Evolutionary conservation across 2,797 vertebrate species (phyloP), one percentile per base, ranked within the genome.

Genomic region (Meda fulgida): DNA sequence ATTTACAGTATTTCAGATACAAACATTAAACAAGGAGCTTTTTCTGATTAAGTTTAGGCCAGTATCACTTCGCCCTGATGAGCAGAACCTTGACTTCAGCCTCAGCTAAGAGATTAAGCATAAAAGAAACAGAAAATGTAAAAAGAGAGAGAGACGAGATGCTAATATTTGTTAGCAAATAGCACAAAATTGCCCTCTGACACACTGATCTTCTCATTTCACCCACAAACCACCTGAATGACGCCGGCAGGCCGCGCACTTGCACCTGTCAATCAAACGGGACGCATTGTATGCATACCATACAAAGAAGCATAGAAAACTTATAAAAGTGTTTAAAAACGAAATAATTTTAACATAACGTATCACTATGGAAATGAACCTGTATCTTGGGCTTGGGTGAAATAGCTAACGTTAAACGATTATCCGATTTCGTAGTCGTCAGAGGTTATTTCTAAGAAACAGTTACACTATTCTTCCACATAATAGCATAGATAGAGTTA

Each of bases 251-350:
- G 67, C 53, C n/a, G 53, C 84, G 29, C 86, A 85, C 66, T 40
- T 76, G 83, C 86, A 53, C 85, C 73, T 88, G 89, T 89, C 89
- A 84, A 53, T 84, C 82, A 86, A 60, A 29, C 31, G 43, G 21
- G 5, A 46, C 75, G 26, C 80, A 72, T 78, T 43, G 60, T 43
- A 77, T 78, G 51, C 85, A 51, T 89, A 81, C 80, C 29, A n/a
- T 21, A 31, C 19, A 65, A 26, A 83, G 77, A 11, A 51, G 13
- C 46, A 55, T 55, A 75, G 18, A 60, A 14, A 65, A 79, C 31
- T 23, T 31, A 72, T 19, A 10, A 58, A 34, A 23, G 16, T 10
- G 34, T 69, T 73, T 69, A 46, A 34, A 65, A 65, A 23, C 0
- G 0, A 6, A 14, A 69, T 5, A 1, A 38, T 46, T 34, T 34